A percentile compares a stretch with the other conserved stretches of the same genome.
Evolutionary conservation across 2,113 vertebrate genomes (phyloP).

Genomic region (Macquaria ambigua): DNA sequence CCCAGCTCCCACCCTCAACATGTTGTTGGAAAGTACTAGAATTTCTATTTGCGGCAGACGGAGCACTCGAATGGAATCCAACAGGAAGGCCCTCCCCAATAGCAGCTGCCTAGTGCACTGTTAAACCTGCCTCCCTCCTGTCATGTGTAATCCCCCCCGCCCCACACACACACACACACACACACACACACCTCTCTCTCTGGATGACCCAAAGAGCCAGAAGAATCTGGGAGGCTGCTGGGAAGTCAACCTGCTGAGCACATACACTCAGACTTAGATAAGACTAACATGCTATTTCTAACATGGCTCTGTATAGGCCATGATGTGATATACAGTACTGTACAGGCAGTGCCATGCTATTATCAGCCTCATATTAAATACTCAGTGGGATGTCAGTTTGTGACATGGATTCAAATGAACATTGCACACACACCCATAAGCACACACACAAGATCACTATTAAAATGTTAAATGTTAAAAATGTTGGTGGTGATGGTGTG

Average conservation of each 20-base stretch:
- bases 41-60: constrained; percentile 81
- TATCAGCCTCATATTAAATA: constrained; percentile 14
- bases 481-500: not conserved
- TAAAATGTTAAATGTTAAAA: not conserved
- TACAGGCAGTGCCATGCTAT: not conserved
- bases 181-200: not conserved
- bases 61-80: constrained; percentile 81
- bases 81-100: constrained; percentile 62
- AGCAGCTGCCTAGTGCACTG: constrained; percentile 63
- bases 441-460: not conserved
- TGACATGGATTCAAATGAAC: constrained; percentile 3
- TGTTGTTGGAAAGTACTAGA: constrained; percentile 81
- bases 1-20: constrained; percentile 52
- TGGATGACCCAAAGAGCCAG: constrained; percentile 33
- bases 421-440: not conserved
- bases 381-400: constrained; percentile 11
- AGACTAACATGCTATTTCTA: constrained; percentile 42
- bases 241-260: constrained; percentile 32
- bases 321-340: constrained; percentile 25
- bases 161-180: too few relatives aligned
- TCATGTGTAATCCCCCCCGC: constrained; percentile 8
- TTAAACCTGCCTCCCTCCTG: constrained; percentile 27
- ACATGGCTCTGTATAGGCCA: constrained; percentile 8
- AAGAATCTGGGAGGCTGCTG: constrained; percentile 66
- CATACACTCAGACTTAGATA: constrained; percentile 19